A percentile compares a stretch with the other conserved stretches of the same genome.
phyloP scores from a whole-genome alignment of 2,888 invertebrate genomes.

The Mimachlamys varia region DNA sequence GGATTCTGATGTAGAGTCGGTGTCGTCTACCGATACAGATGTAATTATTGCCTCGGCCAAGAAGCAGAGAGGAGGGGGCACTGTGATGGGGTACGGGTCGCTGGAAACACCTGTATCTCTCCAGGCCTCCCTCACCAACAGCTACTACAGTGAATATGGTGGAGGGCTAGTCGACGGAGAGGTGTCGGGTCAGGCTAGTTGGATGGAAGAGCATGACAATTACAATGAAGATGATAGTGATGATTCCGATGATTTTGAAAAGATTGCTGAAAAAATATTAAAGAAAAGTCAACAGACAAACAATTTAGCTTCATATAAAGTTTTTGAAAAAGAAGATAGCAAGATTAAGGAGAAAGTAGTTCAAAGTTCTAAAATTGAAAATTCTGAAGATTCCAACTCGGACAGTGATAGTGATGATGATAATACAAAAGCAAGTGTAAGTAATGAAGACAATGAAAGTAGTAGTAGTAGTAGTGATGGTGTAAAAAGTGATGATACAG shows the following conservation, averaged over 20 bases:
- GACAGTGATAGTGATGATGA: constrained; percentile 42
- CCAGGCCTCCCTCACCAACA: neutral
- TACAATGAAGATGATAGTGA: constrained; percentile 40
- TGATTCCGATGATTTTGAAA: constrained; percentile 45
- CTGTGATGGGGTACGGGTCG: neutral
- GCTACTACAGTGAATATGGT: constrained; percentile 47
- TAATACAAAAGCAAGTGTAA: constrained; percentile 38
- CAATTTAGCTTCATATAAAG: neutral
- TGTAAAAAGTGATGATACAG: neutral
- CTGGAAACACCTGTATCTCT: constrained; percentile 2
- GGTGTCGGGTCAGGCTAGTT: neutral
- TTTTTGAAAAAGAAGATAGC: neutral
- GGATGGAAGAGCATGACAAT: neutral
- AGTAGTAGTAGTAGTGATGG: constrained; percentile 14
- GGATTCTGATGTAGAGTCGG: constrained; percentile 54
- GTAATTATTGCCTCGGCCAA: constrained; percentile 56
- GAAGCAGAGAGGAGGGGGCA: neutral
- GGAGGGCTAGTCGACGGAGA: constrained; percentile 44
- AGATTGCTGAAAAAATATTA: constrained; percentile 24
- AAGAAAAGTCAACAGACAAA: neutral
- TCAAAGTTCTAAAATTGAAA: neutral
- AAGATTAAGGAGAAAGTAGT: neutral
- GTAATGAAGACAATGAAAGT: constrained; percentile 48
- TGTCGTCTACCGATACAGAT: constrained; percentile 62
- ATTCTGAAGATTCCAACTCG: neutral